A percentile compares a stretch with the other conserved stretches of the same genome.
Evolutionary conservation across 2,888 invertebrate genomes (phyloP).

Genomic region (Trissolcus brochymenae): DNA sequence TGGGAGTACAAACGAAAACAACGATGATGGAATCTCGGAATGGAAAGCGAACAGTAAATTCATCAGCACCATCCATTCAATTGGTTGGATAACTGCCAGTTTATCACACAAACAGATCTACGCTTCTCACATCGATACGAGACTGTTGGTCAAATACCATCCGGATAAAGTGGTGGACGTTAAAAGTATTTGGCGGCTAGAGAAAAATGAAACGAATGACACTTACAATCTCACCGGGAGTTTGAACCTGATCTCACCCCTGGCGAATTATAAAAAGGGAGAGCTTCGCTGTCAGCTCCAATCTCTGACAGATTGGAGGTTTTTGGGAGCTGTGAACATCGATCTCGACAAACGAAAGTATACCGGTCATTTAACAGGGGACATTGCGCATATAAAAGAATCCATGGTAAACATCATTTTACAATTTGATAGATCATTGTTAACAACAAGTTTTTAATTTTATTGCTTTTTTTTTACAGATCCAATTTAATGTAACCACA

Average conservation of each 20-base stretch:
- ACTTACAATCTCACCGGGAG: conserved; percentile 81
- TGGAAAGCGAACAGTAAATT: conserved; percentile 77
- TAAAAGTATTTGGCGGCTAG: conserved; percentile 84
- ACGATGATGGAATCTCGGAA: conserved; percentile 75
- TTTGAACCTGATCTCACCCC: conserved; percentile 82
- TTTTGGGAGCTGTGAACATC: conserved; percentile 83
- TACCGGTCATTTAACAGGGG: conserved; percentile 79
- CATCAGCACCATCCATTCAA: conserved; percentile 79
- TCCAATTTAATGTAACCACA: conserved; percentile 84
- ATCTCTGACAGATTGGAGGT: conserved; percentile 80
- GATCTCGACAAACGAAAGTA: conserved; percentile 84
- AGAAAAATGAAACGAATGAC: conserved; percentile 78
- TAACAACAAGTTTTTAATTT: not conserved
- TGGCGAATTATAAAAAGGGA: conserved; percentile 82
- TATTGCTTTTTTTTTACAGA: conserved; percentile 38
- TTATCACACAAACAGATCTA: conserved; percentile 79
- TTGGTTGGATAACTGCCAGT: conserved; percentile 79
- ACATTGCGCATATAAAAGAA: conserved; percentile 84
- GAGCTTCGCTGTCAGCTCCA: conserved; percentile 83
- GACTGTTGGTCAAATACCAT: conserved; percentile 79
- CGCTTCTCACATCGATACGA: conserved; percentile 77
- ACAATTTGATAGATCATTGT: no score
- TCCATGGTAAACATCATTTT: conserved; percentile 78
- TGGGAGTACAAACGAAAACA: conserved; percentile 77
- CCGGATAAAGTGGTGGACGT: conserved; percentile 83